Conservation (phyloP, 2,888 invertebrate genomes). For the Phymatocera aterrima region DNA sequence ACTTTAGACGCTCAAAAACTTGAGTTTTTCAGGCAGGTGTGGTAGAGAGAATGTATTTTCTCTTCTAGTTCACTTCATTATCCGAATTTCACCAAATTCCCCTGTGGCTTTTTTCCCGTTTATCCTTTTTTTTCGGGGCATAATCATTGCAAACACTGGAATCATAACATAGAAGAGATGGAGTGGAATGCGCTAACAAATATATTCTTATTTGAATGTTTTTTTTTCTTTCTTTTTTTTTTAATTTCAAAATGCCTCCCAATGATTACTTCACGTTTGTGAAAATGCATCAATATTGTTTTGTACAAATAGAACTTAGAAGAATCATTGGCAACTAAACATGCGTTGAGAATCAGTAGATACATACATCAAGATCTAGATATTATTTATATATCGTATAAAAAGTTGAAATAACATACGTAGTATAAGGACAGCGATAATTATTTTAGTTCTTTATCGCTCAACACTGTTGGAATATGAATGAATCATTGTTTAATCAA, state of each 20-base stretch:
- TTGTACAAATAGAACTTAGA: not conserved
- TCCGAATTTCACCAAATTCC: not conserved
- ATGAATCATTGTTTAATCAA: not conserved
- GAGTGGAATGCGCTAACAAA: not conserved
- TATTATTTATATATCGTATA: conserved; percentile 2
- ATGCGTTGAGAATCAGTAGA: not conserved
- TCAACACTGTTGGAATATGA: not conserved
- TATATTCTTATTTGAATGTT: not conserved
- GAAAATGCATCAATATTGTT: conserved; percentile 1
- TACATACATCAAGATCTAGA: not conserved
- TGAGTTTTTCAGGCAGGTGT: too few relatives aligned
- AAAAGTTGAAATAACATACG: conserved; percentile 7
- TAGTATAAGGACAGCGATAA: not conserved
- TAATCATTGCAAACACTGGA: too few relatives aligned
- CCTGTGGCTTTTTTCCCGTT: not conserved
- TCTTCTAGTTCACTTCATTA: not conserved
- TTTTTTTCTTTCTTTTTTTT: not conserved
- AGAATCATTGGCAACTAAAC: not conserved
- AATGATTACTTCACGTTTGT: not conserved
- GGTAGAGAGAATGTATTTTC: not conserved
- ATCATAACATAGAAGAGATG: not conserved
- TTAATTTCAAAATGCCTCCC: not conserved
- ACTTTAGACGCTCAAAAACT: too few relatives aligned
- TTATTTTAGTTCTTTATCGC: conserved; percentile 6
- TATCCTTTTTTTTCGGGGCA: not conserved